Conservation (phyloP, 2,797 vertebrate genomes). For the Anguilla marmorata region DNA sequence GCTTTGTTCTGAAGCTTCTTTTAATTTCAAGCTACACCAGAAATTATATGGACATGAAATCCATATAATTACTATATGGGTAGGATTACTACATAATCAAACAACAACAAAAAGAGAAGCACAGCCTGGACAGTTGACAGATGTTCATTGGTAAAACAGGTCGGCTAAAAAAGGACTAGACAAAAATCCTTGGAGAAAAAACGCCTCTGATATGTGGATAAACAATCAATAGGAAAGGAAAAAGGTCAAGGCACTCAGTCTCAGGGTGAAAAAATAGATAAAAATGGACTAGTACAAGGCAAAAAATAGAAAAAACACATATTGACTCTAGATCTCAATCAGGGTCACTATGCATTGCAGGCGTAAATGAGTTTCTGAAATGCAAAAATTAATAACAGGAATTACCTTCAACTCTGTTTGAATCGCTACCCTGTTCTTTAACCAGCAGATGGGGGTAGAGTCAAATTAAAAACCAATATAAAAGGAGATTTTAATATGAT, state of each 20-base stretch:
- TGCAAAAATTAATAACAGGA: neutral
- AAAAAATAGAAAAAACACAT: too few species aligned
- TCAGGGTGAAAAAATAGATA: too few species aligned
- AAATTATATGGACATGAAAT: neutral
- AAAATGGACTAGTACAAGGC: too few species aligned
- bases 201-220: too few species aligned
- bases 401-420: neutral
- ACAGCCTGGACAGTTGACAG: too few species aligned
- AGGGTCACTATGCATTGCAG: neutral
- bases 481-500: neutral
- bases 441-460: conserved; percentile 33
- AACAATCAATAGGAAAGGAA: too few species aligned
- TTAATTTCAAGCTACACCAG: neutral
- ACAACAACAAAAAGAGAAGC: too few species aligned
- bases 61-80: neutral
- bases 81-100: neutral
- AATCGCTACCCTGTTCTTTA: neutral
- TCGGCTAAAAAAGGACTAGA: too few species aligned
- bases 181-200: too few species aligned
- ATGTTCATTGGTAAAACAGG: too few species aligned
- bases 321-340: too few species aligned
- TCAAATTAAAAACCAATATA: neutral
- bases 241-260: too few species aligned
- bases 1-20: neutral
- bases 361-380: neutral